Evolutionary conservation across 1,140 invertebrate genomes (phyloP), one percentile per base, ranked within the genome.

Genomic region (Amyelois transitella): DNA sequence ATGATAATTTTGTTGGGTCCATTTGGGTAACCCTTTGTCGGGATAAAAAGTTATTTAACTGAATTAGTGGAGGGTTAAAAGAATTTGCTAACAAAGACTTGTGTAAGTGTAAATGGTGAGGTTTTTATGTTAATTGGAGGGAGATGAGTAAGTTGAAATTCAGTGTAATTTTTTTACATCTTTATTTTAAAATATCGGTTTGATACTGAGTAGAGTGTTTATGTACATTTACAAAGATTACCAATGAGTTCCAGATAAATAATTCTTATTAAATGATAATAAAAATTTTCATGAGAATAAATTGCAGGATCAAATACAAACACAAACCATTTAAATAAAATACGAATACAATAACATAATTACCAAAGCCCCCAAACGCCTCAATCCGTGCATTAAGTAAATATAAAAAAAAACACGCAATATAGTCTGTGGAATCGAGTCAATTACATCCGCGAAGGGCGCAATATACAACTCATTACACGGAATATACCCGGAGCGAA

Each of bases 381-480:
- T 51, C 43, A 38, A 51, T 25, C n/a, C 14, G 49, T n/a, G n/a
- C 43, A 18, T 53, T 22, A 52, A 18, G 51, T 57, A 60, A 64
- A 66, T 66, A 64, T 64, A 68, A 64, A 53, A 53, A 62, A 58
- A 60, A 10, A 22, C 53, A n/a, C n/a, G 18, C 21, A 32, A 48
- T 51, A 60, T 53, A 57, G 52, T 57, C 64, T 38, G 53, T 51
- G 43, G 58, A 69, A 69, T 76, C 70, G 64, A 71, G 70, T 73
- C 68, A 68, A 73, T 73, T 73, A 66, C 61, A 68, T 49, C 44
- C 55, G 25, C 49, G 53, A 56, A 66, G 60, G 56, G 53, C 56
- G 60, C 64, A 62, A 48, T 68, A 73, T 64, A 70, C 65, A 69
- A 69, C 67, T 79, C 73, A 75, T 76, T 74, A 79, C 69, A 64